phyloP scores from a whole-genome alignment of 2,113 vertebrate genomes.

The Melanotaenia duboulayi region DNA sequence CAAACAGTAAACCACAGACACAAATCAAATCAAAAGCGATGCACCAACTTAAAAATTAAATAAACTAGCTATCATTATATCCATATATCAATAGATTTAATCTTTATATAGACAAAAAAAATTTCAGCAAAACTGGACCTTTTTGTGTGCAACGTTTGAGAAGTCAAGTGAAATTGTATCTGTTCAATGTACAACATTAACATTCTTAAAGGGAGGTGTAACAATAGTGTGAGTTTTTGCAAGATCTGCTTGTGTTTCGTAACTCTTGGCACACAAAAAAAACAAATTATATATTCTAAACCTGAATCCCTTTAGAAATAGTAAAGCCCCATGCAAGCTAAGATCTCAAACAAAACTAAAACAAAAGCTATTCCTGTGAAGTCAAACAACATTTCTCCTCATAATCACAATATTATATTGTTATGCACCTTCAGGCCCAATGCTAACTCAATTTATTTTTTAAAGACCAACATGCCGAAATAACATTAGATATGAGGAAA shows the following conservation, averaged over 20 bases:
- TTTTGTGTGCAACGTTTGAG: not conserved
- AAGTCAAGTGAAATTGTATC: not conserved
- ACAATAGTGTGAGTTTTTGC: not conserved
- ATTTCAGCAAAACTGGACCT: no score
- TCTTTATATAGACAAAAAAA: no score
- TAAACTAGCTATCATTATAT: not conserved
- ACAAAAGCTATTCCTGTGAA: not conserved
- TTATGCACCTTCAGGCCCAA: constrained; percentile 48
- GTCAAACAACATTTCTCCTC: constrained; percentile 39
- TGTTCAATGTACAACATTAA: not conserved
- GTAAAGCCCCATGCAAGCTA: constrained; percentile 18
- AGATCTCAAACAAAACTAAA: constrained; percentile 10
- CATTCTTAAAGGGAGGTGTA: not conserved
- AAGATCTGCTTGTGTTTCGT: constrained; percentile 4
- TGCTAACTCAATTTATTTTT: constrained; percentile 70
- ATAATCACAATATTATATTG: constrained; percentile 50
- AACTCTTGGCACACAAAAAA: constrained; percentile 18
- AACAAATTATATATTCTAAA: constrained; percentile 31
- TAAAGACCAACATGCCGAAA: constrained; percentile 62
- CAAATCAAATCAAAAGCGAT: not conserved
- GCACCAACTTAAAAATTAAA: not conserved
- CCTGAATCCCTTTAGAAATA: constrained; percentile 19
- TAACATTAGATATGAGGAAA: constrained; percentile 62
- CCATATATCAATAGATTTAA: no score
- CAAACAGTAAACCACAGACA: constrained; percentile 22